Evolutionary conservation across 2,888 invertebrate genomes (phyloP), one percentile per base, ranked within the genome.

Genomic region (Chaetogeoica ovagalla): DNA sequence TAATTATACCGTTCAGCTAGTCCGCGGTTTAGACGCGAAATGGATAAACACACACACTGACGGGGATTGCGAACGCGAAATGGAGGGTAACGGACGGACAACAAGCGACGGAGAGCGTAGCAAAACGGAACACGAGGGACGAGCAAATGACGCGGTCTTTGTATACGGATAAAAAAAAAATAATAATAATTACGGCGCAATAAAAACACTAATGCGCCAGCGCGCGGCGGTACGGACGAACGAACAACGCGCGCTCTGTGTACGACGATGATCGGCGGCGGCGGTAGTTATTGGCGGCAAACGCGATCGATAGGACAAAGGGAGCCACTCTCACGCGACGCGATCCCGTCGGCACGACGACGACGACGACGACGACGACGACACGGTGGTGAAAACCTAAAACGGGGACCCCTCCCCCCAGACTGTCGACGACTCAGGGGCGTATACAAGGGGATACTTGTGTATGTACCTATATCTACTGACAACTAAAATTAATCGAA

Each of bases 241-340:
- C 39, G 19, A n/a, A n/a, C 11, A n/a, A 30, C 37, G 48, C 62
- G 48, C 23, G 30, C 30, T 23, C 48, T 37, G 19, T 11, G 52
- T 39, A 37, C 2, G 17, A 39, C 39, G 43, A 52, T 73, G 13
- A 13, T 21, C 59, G 59, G 39, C 48, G 48, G 11, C 11, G 48
- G 55, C 48, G 48, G 11, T 1, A 13, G 55, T 57, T 72, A 81
- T 81, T 73, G 74, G 81, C 74, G 81, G 81, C 55, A 66, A 81
- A 81, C 57, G 59, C 73, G 81, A 81, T 73, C 73, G 73, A 81
- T 73, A 77, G 48, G 69, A 77, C 76, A 23, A 70, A 48, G 81
- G 66, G 69, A 81, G 81, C 48, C 55, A 7, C 39, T 7, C 59
- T 52, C 23, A 15, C 52, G 55, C 37, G 72, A 81, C 55, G 57